These are phyloP conservation scores for Pterocles burchelli DNA, from an alignment of 2,113 vertebrate genomes.

Conservation along the genomic window DNA sequence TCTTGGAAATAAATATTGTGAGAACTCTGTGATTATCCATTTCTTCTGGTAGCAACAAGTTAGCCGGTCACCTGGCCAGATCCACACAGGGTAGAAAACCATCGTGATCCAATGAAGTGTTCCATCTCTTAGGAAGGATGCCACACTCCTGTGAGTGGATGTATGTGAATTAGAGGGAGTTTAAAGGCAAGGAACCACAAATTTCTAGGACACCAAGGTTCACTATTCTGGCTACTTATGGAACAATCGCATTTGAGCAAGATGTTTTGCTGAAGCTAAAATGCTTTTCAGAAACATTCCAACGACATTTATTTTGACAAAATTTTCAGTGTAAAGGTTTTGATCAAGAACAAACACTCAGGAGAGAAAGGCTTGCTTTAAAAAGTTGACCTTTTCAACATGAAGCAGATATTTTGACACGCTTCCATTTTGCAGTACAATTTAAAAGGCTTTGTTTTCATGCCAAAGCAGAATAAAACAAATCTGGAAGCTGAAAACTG, in stretches of 20 bases:
- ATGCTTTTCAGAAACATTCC: neutral
- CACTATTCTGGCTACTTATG: neutral
- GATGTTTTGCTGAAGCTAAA: neutral
- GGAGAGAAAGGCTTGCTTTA: neutral
- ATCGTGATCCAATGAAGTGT: fast-evolving
- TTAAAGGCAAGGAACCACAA: neutral
- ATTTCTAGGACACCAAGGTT: neutral
- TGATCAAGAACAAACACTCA: fast-evolving
- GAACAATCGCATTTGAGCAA: neutral
- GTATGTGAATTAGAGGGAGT: neutral
- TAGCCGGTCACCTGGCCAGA: neutral
- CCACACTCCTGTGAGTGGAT: too few relatives aligned
- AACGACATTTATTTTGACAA: neutral
- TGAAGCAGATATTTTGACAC: neutral
- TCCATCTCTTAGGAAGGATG: neutral
- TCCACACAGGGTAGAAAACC: neutral
- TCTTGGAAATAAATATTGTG: neutral
- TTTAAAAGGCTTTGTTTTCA: conserved; percentile 18
- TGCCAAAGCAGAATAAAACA: neutral
- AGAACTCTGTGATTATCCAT: neutral
- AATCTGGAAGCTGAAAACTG: neutral
- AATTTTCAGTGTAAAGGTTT: neutral
- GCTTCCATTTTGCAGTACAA: neutral
- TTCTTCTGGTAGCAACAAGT: neutral
- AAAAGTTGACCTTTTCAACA: neutral